These are phyloP conservation scores for Neuroterus valhalla DNA, from an alignment of 1,140 invertebrate species.

Conservation along the genomic window DNA sequence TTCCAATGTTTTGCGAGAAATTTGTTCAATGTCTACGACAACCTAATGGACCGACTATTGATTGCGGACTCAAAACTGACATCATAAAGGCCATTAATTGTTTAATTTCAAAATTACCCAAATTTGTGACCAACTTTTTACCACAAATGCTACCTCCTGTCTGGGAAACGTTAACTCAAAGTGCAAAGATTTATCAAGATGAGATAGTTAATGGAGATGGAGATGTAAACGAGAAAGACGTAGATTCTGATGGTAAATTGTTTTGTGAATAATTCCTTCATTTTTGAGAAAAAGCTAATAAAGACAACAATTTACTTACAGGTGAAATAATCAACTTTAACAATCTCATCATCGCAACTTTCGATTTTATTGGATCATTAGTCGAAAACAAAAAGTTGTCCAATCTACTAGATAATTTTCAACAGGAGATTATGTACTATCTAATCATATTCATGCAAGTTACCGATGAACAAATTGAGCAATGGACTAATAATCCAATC, in stretches of 20 bases:
- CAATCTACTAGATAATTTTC: conserved; percentile 79
- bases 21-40: conserved; percentile 80
- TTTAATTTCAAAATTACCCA: conserved; percentile 80
- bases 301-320: conserved; percentile 65
- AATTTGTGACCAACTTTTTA: conserved; percentile 80
- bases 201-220: conserved; percentile 78
- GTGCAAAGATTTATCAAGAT: conserved; percentile 81
- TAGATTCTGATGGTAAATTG: conserved; percentile 76
- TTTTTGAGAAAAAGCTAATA: conserved; percentile 20
- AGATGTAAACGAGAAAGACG: conserved; percentile 68
- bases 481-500: conserved; percentile 83
- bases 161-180: conserved; percentile 83
- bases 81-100: conserved; percentile 83
- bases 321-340: conserved; percentile 85
- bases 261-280: conserved; percentile 9
- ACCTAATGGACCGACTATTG: conserved; percentile 78
- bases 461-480: conserved; percentile 83
- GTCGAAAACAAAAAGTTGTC: conserved; percentile 80
- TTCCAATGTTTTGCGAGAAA: conserved; percentile 84
- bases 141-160: conserved; percentile 81
- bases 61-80: conserved; percentile 83
- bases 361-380: conserved; percentile 84
- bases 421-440: conserved; percentile 85
- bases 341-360: conserved; percentile 84
- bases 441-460: conserved; percentile 87